Percentiles rank a stretch among this genome's conserved stretches.
These are phyloP conservation scores for Scaptomyza parva DNA, from an alignment of 2,888 invertebrate genomes.

Conservation along the genomic window DNA sequence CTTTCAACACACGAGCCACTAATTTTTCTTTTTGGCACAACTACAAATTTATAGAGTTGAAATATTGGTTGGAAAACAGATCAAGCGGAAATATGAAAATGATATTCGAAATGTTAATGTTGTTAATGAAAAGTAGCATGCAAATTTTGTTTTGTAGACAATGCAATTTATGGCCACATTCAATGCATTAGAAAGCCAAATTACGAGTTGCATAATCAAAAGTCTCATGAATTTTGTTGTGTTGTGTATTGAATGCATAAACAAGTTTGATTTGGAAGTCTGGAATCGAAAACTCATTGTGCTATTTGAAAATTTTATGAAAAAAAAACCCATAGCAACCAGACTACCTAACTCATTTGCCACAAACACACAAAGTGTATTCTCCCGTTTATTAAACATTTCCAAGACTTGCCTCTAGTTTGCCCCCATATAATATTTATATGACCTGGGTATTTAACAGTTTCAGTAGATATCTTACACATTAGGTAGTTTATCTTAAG, in stretches of 20 bases:
- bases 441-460: too few relatives aligned
- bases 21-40: conserved; percentile 18
- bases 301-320: neutral
- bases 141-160: conserved; percentile 31
- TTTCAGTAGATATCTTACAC: neutral
- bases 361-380: neutral
- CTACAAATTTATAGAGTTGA: conserved; percentile 9
- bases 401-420: neutral
- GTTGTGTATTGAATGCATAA: conserved; percentile 11
- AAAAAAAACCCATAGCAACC: neutral
- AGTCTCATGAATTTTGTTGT: conserved; percentile 17
- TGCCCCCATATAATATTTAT: too few relatives aligned
- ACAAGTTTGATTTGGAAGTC: too few relatives aligned
- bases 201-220: conserved; percentile 38
- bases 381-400: neutral
- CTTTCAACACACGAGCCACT: conserved; percentile 27
- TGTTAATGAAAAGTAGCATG: conserved; percentile 49
- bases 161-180: conserved; percentile 45
- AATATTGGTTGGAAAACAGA: conserved; percentile 37
- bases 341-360: conserved; percentile 1
- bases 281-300: too few relatives aligned
- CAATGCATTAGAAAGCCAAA: conserved; percentile 33
- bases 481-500: too few relatives aligned
- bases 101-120: too few relatives aligned
- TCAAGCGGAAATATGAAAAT: conserved; percentile 38